phyloP scores from a whole-genome alignment of 2,113 vertebrate genomes.

The Prolemur simus region DNA sequence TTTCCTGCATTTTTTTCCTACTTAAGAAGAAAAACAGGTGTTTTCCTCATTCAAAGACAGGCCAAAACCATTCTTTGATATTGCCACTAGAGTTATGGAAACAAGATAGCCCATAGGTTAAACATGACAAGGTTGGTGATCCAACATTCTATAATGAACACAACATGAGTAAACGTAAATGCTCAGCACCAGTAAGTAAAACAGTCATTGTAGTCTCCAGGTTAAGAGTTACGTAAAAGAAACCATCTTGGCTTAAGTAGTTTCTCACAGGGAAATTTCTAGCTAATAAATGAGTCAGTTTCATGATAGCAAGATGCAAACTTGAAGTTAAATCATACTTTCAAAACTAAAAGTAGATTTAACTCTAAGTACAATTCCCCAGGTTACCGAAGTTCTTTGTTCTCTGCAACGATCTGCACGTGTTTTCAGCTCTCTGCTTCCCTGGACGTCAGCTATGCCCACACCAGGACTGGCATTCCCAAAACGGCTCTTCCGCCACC shows the following conservation, averaged over 20 bases:
- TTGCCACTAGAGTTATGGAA: background rate
- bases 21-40: background rate
- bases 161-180: no score
- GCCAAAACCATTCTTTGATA: background rate
- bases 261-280: background rate
- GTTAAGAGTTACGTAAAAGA: background rate
- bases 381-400: no score
- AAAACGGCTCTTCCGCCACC: rapidly evolving
- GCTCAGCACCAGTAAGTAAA: background rate
- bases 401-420: no score
- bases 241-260: background rate
- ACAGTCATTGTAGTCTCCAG: no score
- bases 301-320: background rate
- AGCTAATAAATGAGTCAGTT: background rate
- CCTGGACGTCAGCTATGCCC: rapidly evolving
- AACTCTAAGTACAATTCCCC: background rate
- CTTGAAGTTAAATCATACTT: background rate
- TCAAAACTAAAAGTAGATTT: background rate
- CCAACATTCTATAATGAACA: background rate
- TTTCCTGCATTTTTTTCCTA: background rate
- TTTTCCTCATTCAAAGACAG: background rate
- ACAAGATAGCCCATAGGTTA: no score
- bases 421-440: background rate
- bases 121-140: background rate
- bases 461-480: background rate